Conservation (phyloP, 2,113 vertebrate genomes). For the Sorex fumeus region DNA sequence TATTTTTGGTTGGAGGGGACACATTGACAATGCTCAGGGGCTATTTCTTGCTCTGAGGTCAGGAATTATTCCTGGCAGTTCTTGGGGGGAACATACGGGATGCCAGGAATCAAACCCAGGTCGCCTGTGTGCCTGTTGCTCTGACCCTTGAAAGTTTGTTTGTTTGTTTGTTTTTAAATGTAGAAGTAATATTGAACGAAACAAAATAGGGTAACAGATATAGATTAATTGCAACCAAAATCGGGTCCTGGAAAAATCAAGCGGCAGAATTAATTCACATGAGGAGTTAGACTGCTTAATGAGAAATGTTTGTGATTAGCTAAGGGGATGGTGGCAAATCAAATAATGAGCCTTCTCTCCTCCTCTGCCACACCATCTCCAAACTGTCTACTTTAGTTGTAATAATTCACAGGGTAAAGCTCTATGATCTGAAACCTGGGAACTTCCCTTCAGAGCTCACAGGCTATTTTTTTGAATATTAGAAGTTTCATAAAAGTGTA, state of each 20-base stretch:
- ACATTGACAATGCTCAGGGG: too few species aligned
- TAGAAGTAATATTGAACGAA: slow-evolving; percentile 10
- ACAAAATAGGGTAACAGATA: not conserved
- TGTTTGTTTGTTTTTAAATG: not conserved
- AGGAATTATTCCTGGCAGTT: too few species aligned
- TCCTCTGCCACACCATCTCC: not conserved
- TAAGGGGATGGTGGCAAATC: not conserved
- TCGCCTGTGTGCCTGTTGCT: too few species aligned
- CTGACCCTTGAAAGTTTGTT: too few species aligned
- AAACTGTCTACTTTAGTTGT: not conserved
- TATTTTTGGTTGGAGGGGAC: too few species aligned
- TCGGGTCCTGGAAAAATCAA: not conserved
- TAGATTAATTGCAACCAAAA: slow-evolving; percentile 39
- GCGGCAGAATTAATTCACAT: not conserved
- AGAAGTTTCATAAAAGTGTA: not conserved
- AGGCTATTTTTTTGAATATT: not conserved
- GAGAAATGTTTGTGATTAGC: slow-evolving; percentile 12
- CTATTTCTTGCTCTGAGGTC: too few species aligned
- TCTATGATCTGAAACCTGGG: not conserved
- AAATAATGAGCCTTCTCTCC: not conserved
- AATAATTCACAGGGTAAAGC: not conserved
- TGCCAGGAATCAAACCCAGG: too few species aligned
- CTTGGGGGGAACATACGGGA: too few species aligned
- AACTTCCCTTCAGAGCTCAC: not conserved
- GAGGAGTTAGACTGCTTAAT: not conserved